Conservation (phyloP, 2,797 vertebrate genomes). For the Acrossocheilus wenchowensis region DNA sequence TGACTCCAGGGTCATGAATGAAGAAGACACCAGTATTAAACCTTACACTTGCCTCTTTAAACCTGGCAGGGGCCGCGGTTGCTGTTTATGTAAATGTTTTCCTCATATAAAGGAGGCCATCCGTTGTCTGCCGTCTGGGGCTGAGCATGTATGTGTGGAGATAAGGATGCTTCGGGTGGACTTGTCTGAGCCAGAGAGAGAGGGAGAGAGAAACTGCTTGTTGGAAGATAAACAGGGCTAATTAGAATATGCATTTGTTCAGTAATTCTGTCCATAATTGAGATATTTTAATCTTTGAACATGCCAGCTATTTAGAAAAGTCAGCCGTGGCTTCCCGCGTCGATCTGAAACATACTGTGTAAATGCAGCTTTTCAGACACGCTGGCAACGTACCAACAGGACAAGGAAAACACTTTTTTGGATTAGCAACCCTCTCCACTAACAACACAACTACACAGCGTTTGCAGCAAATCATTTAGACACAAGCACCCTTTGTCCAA, state of each 20-base stretch:
- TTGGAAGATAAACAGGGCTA: slow-evolving; percentile 67
- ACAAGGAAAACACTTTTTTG: slow-evolving; percentile 21
- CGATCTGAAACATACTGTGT: slow-evolving; percentile 52
- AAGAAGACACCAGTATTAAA: slow-evolving; percentile 4
- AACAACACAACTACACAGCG: slow-evolving; percentile 13
- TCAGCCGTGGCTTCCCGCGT: slow-evolving; percentile 46
- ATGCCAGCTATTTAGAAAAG: slow-evolving; percentile 58
- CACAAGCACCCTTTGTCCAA: slow-evolving; percentile 43
- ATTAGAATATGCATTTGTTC: slow-evolving; percentile 65
- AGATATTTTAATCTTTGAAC: slow-evolving; percentile 64
- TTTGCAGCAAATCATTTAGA: slow-evolving; percentile 36
- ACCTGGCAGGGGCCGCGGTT: slow-evolving; percentile 13
- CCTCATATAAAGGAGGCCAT: slow-evolving; percentile 51
- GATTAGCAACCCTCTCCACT: slow-evolving; percentile 41
- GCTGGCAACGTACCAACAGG: slow-evolving; percentile 49
- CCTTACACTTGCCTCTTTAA: slow-evolving; percentile 4
- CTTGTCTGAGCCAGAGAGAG: slow-evolving; percentile 51
- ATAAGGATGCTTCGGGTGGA: slow-evolving; percentile 58
- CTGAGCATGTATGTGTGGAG: slow-evolving; percentile 61
- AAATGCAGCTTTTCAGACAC: slow-evolving; percentile 39
- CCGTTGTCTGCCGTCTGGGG: slow-evolving; percentile 47
- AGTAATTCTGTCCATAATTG: slow-evolving; percentile 64
- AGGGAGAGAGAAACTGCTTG: slow-evolving; percentile 60
- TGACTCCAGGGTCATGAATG: slow-evolving; percentile 34
- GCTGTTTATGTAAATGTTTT: slow-evolving; percentile 45